phyloP scores from a whole-genome alignment of 2,888 invertebrate species.

The Lithophane leautieri region DNA sequence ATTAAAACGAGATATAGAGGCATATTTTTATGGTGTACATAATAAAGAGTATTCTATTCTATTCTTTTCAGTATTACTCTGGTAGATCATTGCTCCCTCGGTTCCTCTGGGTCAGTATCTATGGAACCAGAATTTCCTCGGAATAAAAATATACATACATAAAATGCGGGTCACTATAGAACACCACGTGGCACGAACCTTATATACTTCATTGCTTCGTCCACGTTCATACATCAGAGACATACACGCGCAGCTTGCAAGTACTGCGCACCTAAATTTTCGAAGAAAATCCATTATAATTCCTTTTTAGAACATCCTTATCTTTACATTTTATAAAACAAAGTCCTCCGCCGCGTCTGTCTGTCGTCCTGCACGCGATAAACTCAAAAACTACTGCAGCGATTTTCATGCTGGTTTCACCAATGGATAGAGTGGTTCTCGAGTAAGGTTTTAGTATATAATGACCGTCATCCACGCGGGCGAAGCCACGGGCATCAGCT shows the following conservation, averaged over 20 bases:
- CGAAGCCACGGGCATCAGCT: no score
- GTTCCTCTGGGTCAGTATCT: neutral
- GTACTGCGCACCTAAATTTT: neutral
- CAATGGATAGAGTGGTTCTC: no score
- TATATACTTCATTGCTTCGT: neutral
- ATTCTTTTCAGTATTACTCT: neutral
- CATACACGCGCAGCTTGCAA: neutral
- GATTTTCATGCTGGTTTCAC: no score
- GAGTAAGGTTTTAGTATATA: no score
- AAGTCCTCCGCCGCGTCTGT: no score
- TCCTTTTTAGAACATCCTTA: neutral
- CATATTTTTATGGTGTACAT: no score
- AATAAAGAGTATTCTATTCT: no score
- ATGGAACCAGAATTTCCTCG: neutral
- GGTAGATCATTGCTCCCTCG: neutral
- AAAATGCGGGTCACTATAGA: neutral
- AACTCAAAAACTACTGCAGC: no score
- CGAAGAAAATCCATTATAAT: neutral
- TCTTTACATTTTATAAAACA: no score
- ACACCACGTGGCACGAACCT: neutral
- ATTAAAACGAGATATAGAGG: neutral
- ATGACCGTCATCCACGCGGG: no score
- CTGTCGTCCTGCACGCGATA: no score
- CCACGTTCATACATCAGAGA: no score
- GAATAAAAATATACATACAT: neutral